Base-by-base conservation (phyloP, 2,888 invertebrate genomes). In the Drosophila setosimentum region DNA sequence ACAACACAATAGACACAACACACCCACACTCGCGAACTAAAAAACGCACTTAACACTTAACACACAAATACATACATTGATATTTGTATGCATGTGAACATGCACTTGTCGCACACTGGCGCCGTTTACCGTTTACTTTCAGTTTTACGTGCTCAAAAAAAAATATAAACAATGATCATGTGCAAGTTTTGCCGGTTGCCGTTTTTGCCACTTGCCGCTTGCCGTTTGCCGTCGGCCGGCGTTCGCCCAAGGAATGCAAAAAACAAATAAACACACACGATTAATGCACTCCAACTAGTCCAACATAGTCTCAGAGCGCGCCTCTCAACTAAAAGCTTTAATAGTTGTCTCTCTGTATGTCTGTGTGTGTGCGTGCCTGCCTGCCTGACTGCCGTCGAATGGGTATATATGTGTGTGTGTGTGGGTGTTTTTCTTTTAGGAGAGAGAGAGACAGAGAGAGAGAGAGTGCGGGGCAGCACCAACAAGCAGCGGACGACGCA, bases 401-500 rank as follows among this genome's bases (percentile, higher is more conserved):
- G 33, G 40, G 55, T 45, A 33, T n/a, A 42, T 42, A 16, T 24
- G 64, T 40, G 51, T 54, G 48, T 32, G 51, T 54, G 29, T 30
- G 24, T 67, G 29, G 16, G 11, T 48, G 30, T 65, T 42, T 16
- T 35, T 35, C 55, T 65, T 35, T 45, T 27, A 7, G 35, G 13
- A 27, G n/a, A n/a, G n/a, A 37, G 54, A 27, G 33, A 33, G n/a
- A 55, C 35, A 53, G 51, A 21, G 53, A 33, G 21, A 57, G 55
- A 37, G 40, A 37, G 60, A 60, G 66, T 71, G 71, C 74, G 68
- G 54, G 67, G 49, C 78, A 63, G 68, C 75, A 73, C 74, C 71
- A 63, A 67, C 65, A 71, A 65, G 60, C 83, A 82, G 82, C 82
- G 80, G 85, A 82, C 91, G 88, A 90, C 91, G 88, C 75, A 87